Base-by-base conservation (phyloP, 2,113 vertebrate species). In the Chaetodon auriga region DNA sequence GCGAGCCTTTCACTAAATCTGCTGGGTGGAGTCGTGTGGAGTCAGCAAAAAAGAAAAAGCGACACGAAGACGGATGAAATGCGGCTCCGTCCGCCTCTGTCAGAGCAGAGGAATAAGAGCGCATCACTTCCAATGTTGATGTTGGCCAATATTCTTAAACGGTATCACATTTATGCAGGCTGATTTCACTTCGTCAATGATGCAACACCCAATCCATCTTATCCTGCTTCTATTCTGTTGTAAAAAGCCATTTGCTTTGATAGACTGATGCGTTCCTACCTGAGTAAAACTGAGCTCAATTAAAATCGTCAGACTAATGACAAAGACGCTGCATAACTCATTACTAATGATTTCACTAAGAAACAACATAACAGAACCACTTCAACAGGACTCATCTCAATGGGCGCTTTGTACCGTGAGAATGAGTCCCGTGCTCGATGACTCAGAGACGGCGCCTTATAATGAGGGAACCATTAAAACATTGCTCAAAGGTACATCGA, bases 1-100 rank as follows among this genome's bases (percentile, higher is more conserved):
- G 54, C 9, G 9, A 69, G 84, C 71, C 86, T 68, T 38, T 78
- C n/a, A 19, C 85, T 86, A 43, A 84, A 80, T 74, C 76, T 75
- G 46, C 3, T 35, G 69, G 81, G 82, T 19, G 68, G 81, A 72
- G 80, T 45, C 2, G 8, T 1, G 10, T 19, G 2, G 8, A 77
- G 65, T 73, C 53, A 36, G 66, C 54, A 18, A 43, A 51, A 49
- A n/a, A 41, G 38, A 51, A 30, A 57, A 53, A 75, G 63, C 10
- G 70, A 53, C 41, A 16, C 3, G 7, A 63, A 21, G 55, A 41
- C 12, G 46, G 51, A 43, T 16, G 23, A 60, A 35, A 80, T 6
- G 18, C 41, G 54, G 35, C 12, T 25, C 5, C 35, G 25, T 43
- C 41, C 35, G 46, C 7, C 43, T 43, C 21, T 13, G 0, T n/a